Evolutionary conservation across 2,113 vertebrate species (phyloP), one percentile per base, ranked within the genome.

Genomic region (Litocranius walleri): DNA sequence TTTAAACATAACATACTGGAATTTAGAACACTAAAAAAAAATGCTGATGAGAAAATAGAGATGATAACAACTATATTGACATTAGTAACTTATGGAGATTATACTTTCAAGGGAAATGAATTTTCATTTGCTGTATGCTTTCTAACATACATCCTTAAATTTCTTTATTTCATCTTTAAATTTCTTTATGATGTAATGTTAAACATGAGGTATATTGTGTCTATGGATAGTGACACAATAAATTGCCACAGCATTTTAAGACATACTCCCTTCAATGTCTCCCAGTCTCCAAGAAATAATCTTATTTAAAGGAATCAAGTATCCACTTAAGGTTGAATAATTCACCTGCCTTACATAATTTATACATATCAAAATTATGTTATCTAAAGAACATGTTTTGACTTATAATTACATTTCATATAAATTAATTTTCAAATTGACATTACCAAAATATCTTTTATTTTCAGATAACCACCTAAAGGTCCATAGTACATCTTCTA

Each of bases 401-500:
- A 94, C 57, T 71, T 92, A 61, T 90, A 97, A 96, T 90, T 81
- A 93, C 78, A 61, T 92, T 97, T 92, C 64, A 9, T 62, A 45
- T 27, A 95, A 14, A 93, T 98, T 96, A 91, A 86, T 78, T 97
- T 98, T 97, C 30, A 95, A 97, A 97, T 85, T 59, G 27, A 23
- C 16, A 25, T 11, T 96, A 88, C n/a, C 88, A 91, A 86, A 87
- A 40, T 96, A 94, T 97, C 83, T 95, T 96, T 87, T 81, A 82
- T 83, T 98, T 97, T 95, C 62, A 90, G 93, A 97, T 97, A 98
- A 77, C 93, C 64, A 90, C 88, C 91, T 98, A 97, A 98, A 98
- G 88, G 97, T 98, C 97, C 90, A 97, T 78, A 81, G 91, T 98
- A 89, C 84, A 97, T 96, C 90, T 91, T 96, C 93, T 98, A 98